Evolutionary conservation across 1,140 invertebrate genomes (phyloP), one percentile per base, ranked within the genome.

Genomic region (Hylyphantes graminicola): DNA sequence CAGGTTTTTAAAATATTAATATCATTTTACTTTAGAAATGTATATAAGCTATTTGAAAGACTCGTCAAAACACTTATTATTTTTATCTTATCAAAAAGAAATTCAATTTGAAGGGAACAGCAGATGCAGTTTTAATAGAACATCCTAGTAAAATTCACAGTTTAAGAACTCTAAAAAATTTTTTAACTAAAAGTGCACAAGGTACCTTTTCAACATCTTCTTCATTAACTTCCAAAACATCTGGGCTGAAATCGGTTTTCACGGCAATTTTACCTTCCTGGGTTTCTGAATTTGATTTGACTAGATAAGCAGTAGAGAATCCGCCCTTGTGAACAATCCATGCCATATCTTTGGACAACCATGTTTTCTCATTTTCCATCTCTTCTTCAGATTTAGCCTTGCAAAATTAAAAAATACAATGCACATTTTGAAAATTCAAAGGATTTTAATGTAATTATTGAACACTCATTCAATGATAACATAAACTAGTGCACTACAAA

Each of bases 281-380:
- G 88, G 86, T 85, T 0, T 72, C 17, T 17, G 86, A 80, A 48
- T 88, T 87, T 21, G 74, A 78, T 91, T 91, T 89, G 48, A 94
- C 91, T 86, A 93, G 92, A 72, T 87, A 87, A 3, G 94, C 95
- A 0, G 93, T 92, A 3, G 96, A 94, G 89, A 97, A 98, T 6
- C 96, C 97, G 51, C 94, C 94, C 57, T 95, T 93, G 89, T 98
- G 96, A 10, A 97, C 92, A 85, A 98, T 90, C 97, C 97, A 98
- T 87, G 97, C 92, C 82, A 93, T 92, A 86, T 96, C 94, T 12
- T 94, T 92, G 81, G 94, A 93, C 85, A 95, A 89, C 94, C 94
- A 95, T 89, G 93, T 93, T 87, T 94, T 93, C 88, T 96, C 94
- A 86, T 93, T 92, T n/a, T 93, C 93, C 67, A 95, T 88, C 88